Evolutionary conservation across 2,888 invertebrate species (phyloP).

Genomic region (Panopea generosa): DNA sequence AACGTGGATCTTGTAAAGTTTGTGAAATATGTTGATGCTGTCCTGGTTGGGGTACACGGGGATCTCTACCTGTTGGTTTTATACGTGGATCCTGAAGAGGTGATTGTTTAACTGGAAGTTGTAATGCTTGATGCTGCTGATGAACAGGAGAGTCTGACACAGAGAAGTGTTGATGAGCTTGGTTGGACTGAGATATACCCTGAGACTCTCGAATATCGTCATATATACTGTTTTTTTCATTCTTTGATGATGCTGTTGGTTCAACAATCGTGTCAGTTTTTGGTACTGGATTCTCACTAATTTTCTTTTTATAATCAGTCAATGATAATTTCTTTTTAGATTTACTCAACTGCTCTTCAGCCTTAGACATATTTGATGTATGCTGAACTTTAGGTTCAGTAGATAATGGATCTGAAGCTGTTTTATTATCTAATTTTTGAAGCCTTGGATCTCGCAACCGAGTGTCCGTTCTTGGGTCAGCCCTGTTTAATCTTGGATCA

Average conservation of each 20-base stretch:
- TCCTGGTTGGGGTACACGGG: no score
- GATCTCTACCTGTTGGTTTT: no score
- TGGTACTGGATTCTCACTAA: slow-evolving; percentile 3
- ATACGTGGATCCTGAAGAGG: no score
- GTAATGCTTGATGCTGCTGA: no score
- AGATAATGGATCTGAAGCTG: not conserved
- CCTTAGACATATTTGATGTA: not conserved
- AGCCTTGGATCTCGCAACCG: slow-evolving; percentile 16
- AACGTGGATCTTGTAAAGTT: no score
- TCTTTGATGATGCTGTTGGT: not conserved
- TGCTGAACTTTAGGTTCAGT: not conserved
- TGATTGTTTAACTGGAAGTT: no score
- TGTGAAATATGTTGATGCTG: no score
- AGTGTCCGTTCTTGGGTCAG: slow-evolving; percentile 1
- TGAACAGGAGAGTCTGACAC: not conserved
- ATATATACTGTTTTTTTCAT: not conserved
- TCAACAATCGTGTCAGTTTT: not conserved
- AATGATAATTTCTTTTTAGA: slow-evolving; percentile 48
- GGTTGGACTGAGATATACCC: no score
- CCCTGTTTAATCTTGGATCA: not conserved
- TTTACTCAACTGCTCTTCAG: slow-evolving; percentile 1
- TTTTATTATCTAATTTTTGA: not conserved
- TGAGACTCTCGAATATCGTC: not conserved
- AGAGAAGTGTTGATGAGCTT: not conserved
- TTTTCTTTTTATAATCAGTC: slow-evolving; percentile 60